Conservation (phyloP, 2,888 invertebrate species). For the Pandemis corylana region DNA sequence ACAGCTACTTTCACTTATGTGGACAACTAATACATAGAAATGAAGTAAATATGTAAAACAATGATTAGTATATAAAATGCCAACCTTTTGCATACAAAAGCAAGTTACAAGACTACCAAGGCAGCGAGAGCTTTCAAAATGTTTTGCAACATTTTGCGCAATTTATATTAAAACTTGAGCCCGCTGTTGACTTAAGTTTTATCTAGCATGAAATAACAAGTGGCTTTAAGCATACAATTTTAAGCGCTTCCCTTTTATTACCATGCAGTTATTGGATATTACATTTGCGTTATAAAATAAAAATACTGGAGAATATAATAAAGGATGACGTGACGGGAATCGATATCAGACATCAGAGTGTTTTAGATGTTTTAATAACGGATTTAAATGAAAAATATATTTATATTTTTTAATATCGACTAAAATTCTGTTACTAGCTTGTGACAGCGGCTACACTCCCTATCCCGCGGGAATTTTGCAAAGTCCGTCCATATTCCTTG, state of each 20-base stretch:
- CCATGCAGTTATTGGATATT: not conserved
- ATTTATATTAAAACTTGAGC: constrained; percentile 40
- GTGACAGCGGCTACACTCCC: no score
- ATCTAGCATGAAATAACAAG: constrained; percentile 29
- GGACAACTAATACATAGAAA: not conserved
- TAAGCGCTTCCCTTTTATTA: not conserved
- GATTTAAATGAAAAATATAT: no score
- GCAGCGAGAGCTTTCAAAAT: constrained; percentile 45
- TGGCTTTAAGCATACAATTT: not conserved
- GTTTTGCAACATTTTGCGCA: constrained; percentile 39
- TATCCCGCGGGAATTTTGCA: no score
- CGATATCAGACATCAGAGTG: no score
- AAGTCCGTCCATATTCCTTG: no score
- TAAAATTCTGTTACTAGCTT: no score
- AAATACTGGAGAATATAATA: not conserved
- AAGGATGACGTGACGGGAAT: no score
- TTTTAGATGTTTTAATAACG: no score
- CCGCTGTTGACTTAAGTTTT: constrained; percentile 19
- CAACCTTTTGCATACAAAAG: constrained; percentile 42
- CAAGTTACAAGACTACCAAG: constrained; percentile 43
- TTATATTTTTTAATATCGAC: no score
- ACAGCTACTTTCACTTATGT: no score
- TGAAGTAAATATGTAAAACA: not conserved
- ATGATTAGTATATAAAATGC: not conserved
- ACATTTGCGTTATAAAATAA: not conserved